A percentile compares a stretch with the other conserved stretches of the same genome.
phyloP scores from a whole-genome alignment of 53 echinoderm and acorn worm species.

The Crossaster papposus region DNA sequence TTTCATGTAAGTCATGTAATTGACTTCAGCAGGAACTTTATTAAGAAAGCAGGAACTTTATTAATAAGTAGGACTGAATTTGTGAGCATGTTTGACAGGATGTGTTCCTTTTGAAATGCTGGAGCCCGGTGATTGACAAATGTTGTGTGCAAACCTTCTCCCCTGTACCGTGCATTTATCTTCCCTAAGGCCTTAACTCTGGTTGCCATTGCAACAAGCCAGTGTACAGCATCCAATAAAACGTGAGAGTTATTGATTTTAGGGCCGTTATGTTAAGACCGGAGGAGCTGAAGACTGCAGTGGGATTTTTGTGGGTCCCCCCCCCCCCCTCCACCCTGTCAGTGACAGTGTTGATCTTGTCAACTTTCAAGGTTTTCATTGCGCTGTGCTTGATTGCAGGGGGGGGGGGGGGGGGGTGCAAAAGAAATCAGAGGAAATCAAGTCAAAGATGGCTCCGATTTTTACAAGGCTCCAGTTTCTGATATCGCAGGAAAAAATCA shows the following conservation, averaged over 20 bases:
- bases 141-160: neutral
- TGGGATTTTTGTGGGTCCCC: neutral
- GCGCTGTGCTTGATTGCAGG: neutral
- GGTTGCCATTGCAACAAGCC: neutral
- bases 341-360: neutral
- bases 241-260: constrained; percentile 9
- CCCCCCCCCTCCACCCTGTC: neutral
- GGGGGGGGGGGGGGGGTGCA: neutral
- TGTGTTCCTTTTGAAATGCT: neutral
- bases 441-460: neutral
- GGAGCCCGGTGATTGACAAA: neutral
- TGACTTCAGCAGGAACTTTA: neutral
- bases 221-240: neutral
- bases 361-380: neutral
- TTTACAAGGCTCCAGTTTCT: neutral
- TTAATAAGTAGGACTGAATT: neutral
- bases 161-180: neutral
- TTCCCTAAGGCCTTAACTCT: neutral
- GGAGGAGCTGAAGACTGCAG: neutral
- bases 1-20: too few species aligned
- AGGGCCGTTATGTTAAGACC: neutral
- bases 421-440: neutral
- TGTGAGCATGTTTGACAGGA: neutral
- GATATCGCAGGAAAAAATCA: neutral
- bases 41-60: neutral